Percentiles rank a stretch among this genome's conserved stretches.
Evolutionary conservation across 2,113 vertebrate genomes (phyloP).

Genomic region (Sapayoa aenigma): DNA sequence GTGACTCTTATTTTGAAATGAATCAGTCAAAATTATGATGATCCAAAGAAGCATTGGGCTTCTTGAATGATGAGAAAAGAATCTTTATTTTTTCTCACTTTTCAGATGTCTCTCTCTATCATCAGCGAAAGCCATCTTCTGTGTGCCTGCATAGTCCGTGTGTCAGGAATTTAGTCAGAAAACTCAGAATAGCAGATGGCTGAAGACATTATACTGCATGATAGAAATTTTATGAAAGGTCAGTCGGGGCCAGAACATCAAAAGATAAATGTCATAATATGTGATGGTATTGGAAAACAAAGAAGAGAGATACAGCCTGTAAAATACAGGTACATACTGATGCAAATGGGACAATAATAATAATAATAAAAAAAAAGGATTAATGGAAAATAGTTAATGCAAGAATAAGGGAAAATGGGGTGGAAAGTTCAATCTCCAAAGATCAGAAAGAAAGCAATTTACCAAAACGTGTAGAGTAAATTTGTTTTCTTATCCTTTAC

Average conservation of each 20-base stretch:
- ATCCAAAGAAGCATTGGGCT: not conserved
- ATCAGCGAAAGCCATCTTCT: not conserved
- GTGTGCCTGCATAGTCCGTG: not conserved
- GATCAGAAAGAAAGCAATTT: not conserved
- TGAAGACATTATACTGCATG: not conserved
- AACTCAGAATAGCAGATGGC: not conserved
- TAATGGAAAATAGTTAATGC: not conserved
- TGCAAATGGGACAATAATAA: not conserved
- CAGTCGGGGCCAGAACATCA: not conserved
- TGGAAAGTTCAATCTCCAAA: not conserved
- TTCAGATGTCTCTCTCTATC: not conserved
- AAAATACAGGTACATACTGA: not conserved
- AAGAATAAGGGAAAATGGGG: not conserved
- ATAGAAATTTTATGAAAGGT: not conserved
- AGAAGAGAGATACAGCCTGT: not conserved
- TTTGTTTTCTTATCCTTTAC: not conserved
- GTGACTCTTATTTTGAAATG: not conserved
- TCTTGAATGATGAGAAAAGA: not conserved
- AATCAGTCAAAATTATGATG: not conserved
- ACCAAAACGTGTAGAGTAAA: not conserved
- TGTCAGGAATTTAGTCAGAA: not conserved
- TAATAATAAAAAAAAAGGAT: not conserved
- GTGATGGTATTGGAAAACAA: not conserved
- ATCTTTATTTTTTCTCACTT: not conserved
- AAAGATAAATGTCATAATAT: not conserved